Evolutionary conservation across 2,113 vertebrate species (phyloP).

Genomic region (Myrmecophaga tridactyla): DNA sequence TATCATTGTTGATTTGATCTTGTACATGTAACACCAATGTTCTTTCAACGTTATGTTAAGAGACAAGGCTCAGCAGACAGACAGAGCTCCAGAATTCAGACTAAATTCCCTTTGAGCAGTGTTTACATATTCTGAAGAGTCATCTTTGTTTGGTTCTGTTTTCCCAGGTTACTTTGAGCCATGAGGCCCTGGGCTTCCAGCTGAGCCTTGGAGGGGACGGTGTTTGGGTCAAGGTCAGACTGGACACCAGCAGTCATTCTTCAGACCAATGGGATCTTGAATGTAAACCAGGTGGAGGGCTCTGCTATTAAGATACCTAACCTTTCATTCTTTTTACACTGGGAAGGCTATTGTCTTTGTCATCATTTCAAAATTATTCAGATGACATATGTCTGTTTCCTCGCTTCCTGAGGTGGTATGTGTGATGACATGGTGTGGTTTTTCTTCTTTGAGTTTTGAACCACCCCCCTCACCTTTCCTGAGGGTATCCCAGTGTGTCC

Average conservation of each 20-base stretch:
- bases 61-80: neutral
- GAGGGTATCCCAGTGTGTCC: neutral
- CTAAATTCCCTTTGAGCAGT: neutral
- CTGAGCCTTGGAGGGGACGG: neutral
- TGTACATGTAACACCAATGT: neutral
- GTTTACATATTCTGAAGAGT: neutral
- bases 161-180: neutral
- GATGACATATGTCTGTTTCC: neutral
- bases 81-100: neutral
- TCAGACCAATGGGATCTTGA: neutral
- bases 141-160: neutral
- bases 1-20: neutral
- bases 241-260: neutral
- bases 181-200: neutral
- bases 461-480: neutral
- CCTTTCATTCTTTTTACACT: neutral
- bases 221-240: neutral
- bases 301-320: neutral
- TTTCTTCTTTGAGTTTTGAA: slow-evolving; percentile 21
- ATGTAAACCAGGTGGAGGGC: neutral
- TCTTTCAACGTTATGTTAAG: neutral
- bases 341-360: neutral
- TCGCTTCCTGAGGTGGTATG: neutral
- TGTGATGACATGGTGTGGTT: neutral
- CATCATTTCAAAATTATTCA: neutral